Base-by-base conservation (phyloP, 2,888 invertebrate genomes). In the Lumbricus terrestris region DNA sequence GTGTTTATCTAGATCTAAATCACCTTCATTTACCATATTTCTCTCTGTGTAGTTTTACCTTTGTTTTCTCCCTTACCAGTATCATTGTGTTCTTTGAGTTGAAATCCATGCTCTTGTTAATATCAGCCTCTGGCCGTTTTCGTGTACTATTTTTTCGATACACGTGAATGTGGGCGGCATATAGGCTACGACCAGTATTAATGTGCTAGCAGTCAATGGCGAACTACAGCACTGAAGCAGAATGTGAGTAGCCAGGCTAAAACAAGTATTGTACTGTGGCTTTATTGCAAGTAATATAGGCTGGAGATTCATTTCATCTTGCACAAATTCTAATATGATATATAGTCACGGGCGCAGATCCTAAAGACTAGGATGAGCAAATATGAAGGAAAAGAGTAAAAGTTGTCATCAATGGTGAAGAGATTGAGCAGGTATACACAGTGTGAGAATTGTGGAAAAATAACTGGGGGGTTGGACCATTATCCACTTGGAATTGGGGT, bases 81-180 rank as follows among this genome's bases (percentile, higher is more conserved):
- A 69, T 69, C 69, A n/a, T 69, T 69, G 23, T 69, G 69, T 29
- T 69, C 69, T 29, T n/a, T 69, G 69, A 69, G 69, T 69, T 69
- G 69, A 69, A 69, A n/a, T 69, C 69, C 69, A 69, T 69, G 69
- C 69, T 69, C 69, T 69, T 69, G 69, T n/a, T 69, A 69, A 69
- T n/a, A 69, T n/a, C 69, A 69, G 69, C 69, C 69, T 69, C 29
- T n/a, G n/a, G 69, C 29, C 69, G n/a, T n/a, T n/a, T 11, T n/a
- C 69, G 8, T 69, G 69, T 23, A 23, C 29, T 69, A 11, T 69
- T 8, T 69, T 69, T 29, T 47, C 47, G n/a, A 23, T 54, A 54
- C 54, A 29, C 54, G n/a, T 29, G 4, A n/a, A 69, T 8, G 69
- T 47, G 47, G 47, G 15, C 40, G 40, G 40, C n/a, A 40, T 69